Percentiles rank a stretch among this genome's conserved stretches.
Evolutionary conservation across 2,797 vertebrate genomes (phyloP).

Genomic region (Glyptemys insculpta): DNA sequence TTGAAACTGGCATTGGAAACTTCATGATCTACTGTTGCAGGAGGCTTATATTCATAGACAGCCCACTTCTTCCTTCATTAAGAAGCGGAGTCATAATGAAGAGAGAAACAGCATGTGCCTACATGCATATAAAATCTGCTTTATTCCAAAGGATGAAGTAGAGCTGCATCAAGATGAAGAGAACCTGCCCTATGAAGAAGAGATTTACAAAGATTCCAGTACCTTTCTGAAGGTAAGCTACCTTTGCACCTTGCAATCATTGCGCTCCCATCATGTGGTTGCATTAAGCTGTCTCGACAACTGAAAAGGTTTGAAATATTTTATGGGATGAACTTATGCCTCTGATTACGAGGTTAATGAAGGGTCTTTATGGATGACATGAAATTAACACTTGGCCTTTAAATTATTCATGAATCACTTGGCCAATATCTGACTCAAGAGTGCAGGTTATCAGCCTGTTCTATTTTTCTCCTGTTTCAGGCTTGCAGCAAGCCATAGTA

Average conservation of each 20-base stretch:
- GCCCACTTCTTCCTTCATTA: not conserved
- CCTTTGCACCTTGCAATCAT: not conserved
- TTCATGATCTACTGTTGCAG: not conserved
- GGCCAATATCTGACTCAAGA: not conserved
- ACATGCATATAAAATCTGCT: not conserved
- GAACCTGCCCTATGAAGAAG: slow-evolving; percentile 93
- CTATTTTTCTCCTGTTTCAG: not conserved
- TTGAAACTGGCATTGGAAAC: not conserved
- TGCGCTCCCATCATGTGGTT: not conserved
- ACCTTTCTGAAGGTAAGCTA: slow-evolving; percentile 94
- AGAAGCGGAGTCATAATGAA: not conserved
- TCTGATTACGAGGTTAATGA: not conserved
- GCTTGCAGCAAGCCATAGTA: accelerated
- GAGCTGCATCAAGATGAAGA: slow-evolving; percentile 93
- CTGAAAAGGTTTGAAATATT: slow-evolving; percentile 1
- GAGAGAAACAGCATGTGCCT: not conserved
- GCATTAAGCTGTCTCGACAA: not conserved
- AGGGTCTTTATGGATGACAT: not conserved
- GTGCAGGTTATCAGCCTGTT: not conserved
- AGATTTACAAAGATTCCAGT: slow-evolving; percentile 98
- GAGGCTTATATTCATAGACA: not conserved
- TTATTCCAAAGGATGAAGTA: slow-evolving; percentile 89
- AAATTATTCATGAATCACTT: not conserved
- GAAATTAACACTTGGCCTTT: not conserved
- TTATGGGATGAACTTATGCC: not conserved